These are phyloP conservation scores for Rhagonycha fulva DNA, from an alignment of 2,888 invertebrate species.

Conservation along the genomic window DNA sequence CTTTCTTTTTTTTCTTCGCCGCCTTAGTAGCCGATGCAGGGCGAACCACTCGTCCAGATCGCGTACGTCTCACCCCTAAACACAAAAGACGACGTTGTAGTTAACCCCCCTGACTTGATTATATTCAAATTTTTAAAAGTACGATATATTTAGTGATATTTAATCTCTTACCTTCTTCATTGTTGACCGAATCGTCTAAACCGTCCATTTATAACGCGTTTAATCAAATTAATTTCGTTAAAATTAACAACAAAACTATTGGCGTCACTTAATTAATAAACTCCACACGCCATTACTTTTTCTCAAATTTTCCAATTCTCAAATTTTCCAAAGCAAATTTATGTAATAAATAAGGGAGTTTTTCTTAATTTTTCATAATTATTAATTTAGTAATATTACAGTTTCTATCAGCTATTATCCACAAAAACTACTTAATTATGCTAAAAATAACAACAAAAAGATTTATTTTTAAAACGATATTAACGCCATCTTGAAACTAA, in stretches of 20 bases:
- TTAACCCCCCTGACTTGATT: neutral
- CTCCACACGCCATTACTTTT: neutral
- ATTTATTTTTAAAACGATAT: too few relatives aligned
- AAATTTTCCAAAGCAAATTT: neutral
- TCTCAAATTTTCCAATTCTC: neutral
- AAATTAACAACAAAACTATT: conserved; percentile 9
- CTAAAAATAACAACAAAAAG: too few relatives aligned
- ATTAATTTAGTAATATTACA: neutral
- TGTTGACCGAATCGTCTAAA: conserved; percentile 21
- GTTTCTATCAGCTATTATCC: neutral
- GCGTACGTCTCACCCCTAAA: conserved; percentile 55
- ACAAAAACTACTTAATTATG: too few relatives aligned
- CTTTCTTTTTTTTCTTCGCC: conserved; percentile 52
- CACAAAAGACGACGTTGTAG: neutral
- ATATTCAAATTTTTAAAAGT: neutral
- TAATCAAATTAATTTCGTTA: neutral
- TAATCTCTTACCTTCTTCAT: conserved; percentile 25
- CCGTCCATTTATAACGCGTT: conserved; percentile 21
- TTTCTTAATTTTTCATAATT: neutral
- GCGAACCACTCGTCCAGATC: conserved; percentile 59
- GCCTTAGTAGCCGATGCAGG: conserved; percentile 43
- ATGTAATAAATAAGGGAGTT: too few relatives aligned
- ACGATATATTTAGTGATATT: neutral
- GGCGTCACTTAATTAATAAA: neutral
- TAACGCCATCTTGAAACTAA: too few relatives aligned